phyloP scores from a whole-genome alignment of 1,140 invertebrate genomes.

The Caerostris extrusa region DNA sequence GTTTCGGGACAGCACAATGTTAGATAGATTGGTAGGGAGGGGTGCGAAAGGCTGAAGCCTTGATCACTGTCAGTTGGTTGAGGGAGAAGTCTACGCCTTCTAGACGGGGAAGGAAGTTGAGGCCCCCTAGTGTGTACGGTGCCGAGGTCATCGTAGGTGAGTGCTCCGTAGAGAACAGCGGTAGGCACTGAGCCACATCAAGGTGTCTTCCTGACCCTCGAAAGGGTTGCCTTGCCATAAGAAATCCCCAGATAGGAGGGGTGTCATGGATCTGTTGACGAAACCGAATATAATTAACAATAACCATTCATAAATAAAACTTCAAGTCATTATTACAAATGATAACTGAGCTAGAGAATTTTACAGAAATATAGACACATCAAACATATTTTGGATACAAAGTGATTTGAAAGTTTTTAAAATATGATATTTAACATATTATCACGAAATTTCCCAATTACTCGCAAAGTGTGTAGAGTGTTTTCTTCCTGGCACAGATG shows the following conservation, averaged over 20 bases:
- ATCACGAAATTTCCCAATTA: too few relatives aligned
- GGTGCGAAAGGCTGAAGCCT: not conserved
- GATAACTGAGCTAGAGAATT: too few relatives aligned
- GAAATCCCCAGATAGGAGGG: constrained; percentile 43
- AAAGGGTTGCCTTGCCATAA: constrained; percentile 54
- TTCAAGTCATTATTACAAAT: too few relatives aligned
- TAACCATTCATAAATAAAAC: too few relatives aligned
- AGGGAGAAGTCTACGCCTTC: constrained; percentile 59
- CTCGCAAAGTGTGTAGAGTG: too few relatives aligned
- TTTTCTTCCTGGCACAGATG: too few relatives aligned
- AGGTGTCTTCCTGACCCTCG: constrained; percentile 17
- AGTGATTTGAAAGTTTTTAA: too few relatives aligned
- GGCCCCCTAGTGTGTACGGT: constrained; percentile 56
- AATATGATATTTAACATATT: too few relatives aligned
- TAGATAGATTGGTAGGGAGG: constrained; percentile 33
- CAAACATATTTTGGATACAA: too few relatives aligned
- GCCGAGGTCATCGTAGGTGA: constrained; percentile 12
- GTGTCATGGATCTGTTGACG: constrained; percentile 38
- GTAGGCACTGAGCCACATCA: not conserved
- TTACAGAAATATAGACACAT: too few relatives aligned
- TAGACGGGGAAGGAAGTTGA: constrained; percentile 40
- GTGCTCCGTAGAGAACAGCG: constrained; percentile 21
- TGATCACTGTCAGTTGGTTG: constrained; percentile 18
- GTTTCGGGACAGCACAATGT: constrained; percentile 43
- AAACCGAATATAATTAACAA: too few relatives aligned